These are phyloP conservation scores for Pygathrix nemaeus DNA, from an alignment of 2,113 vertebrate species.

Conservation along the genomic window DNA sequence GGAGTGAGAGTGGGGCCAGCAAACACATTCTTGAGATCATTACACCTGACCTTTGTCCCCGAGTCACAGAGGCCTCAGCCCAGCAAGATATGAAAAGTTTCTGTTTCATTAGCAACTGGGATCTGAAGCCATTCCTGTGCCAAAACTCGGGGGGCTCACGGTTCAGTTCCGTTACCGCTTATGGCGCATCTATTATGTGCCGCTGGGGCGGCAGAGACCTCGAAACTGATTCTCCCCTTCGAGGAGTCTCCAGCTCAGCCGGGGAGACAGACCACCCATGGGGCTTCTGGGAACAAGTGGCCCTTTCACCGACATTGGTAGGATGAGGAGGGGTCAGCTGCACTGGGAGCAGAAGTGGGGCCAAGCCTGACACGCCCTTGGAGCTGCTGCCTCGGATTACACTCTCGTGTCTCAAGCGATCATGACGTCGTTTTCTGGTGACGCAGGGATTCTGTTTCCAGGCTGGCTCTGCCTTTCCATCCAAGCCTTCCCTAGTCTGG, in stretches of 20 bases:
- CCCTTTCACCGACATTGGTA: neutral
- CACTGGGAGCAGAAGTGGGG: neutral
- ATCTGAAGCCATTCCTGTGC: too few species aligned
- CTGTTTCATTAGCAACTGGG: neutral
- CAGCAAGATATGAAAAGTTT: neutral
- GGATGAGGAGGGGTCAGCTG: neutral
- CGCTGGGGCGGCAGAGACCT: neutral
- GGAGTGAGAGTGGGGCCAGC: neutral
- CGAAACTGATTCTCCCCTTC: neutral
- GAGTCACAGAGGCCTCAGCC: neutral
- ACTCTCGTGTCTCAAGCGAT: neutral
- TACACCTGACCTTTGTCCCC: neutral
- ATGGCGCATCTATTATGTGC: neutral
- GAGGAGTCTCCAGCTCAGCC: neutral
- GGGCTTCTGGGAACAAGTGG: neutral
- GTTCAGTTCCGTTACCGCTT: neutral
- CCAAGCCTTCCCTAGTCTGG: neutral
- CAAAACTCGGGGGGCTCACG: too few species aligned
- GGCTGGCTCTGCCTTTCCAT: neutral
- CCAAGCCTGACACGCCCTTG: neutral
- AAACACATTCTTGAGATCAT: neutral
- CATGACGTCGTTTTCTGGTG: neutral
- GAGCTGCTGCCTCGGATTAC: neutral
- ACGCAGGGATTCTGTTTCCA: neutral
- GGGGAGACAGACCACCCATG: neutral